Evolutionary conservation across 1,140 invertebrate species (phyloP).

Genomic region (Akabosia matsudoensis): DNA sequence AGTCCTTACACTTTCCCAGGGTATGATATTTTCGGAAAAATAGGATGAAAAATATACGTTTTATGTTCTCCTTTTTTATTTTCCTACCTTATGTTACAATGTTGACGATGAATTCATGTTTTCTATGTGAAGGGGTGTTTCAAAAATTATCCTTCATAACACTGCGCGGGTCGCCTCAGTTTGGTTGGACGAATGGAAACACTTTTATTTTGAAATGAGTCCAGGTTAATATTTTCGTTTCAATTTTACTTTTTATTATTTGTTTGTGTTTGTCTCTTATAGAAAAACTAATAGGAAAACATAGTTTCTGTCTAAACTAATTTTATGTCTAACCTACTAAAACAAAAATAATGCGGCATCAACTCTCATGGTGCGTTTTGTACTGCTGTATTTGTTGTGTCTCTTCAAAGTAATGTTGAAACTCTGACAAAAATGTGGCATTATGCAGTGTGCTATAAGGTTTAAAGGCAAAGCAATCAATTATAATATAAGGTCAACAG

Average conservation of each 20-base stretch:
- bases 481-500: no score
- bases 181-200: slow-evolving; percentile 98
- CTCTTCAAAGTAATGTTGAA: no score
- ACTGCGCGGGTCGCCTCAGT: slow-evolving; percentile 93
- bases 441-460: no score
- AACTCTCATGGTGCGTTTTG: no score
- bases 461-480: no score
- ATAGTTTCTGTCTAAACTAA: no score
- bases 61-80: background rate
- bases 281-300: background rate
- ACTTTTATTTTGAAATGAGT: slow-evolving; percentile 98
- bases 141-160: slow-evolving; percentile 95
- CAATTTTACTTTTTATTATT: slow-evolving; percentile 20
- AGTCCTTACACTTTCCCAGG: slow-evolving; percentile 98
- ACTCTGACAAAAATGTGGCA: no score
- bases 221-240: slow-evolving; percentile 65
- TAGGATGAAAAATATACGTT: background rate
- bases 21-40: background rate
- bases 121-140: slow-evolving; percentile 69
- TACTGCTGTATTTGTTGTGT: no score
- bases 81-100: no score
- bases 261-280: background rate
- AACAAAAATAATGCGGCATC: no score
- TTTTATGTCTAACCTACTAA: no score
- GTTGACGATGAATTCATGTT: background rate